Conservation (phyloP, 2,797 vertebrate species). For the Rhinella marina region DNA sequence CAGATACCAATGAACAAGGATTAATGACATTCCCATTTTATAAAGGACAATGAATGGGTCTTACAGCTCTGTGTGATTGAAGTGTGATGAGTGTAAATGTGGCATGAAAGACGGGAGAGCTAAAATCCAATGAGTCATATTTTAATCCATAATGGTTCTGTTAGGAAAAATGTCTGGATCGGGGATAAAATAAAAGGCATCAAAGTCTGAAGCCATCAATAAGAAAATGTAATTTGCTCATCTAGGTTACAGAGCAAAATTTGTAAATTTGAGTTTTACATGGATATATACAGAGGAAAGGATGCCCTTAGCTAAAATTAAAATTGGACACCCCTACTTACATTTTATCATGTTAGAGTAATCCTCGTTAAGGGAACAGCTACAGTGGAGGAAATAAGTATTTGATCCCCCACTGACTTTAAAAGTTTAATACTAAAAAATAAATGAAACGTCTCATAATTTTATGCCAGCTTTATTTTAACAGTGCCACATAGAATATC, state of each 20-base stretch:
- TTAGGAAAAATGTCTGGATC: not conserved
- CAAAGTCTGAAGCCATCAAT: not conserved
- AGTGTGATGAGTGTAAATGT: constrained; percentile 27
- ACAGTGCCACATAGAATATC: too few relatives aligned
- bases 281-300: not conserved
- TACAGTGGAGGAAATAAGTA: too few relatives aligned
- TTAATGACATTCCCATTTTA: constrained; percentile 50
- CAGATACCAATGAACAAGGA: constrained; percentile 51
- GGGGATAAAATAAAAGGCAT: not conserved
- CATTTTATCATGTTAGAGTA: not conserved
- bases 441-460: too few relatives aligned
- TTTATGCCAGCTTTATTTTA: too few relatives aligned
- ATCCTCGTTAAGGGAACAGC: not conserved
- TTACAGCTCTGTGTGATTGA: constrained; percentile 10
- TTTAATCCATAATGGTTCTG: not conserved
- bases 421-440: too few relatives aligned
- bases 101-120: not conserved
- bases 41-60: constrained; percentile 47
- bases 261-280: not conserved
- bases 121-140: constrained; percentile 11
- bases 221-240: not conserved
- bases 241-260: not conserved
- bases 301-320: not conserved
- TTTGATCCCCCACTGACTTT: too few relatives aligned
- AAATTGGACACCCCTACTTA: not conserved